Evolutionary conservation across 2,113 vertebrate species (phyloP), one percentile per base, ranked within the genome.

Genomic region (Nanger granti): DNA sequence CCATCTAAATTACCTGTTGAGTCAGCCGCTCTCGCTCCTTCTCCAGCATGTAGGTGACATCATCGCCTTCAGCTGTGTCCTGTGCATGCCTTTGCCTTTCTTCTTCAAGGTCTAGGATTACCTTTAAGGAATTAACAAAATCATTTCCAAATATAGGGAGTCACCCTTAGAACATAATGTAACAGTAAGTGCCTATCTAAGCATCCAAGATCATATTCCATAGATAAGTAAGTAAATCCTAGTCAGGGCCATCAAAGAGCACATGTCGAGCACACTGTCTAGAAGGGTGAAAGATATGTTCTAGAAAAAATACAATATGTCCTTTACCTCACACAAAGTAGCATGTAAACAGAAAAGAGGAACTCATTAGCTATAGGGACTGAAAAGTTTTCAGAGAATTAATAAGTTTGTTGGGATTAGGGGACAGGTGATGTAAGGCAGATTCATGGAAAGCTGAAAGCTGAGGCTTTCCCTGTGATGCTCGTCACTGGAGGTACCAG

Each of bases 11-110:
- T 98, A 99, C 99, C 99, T 99, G 99, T 92, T 99, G 99, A 26
- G 99, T 99, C 97, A 99, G 99, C 17, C 99, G 99, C 98, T 99
- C 99, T 93, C 99, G 97, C 93, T 99, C 99, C 98, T 99, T 99
- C 99, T 99, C 99, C 97, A 99, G 98, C 99, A 99, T 99, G 98
- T 99, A 99, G 34, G 99, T 99, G 98, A 99, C 99, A 92, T 99
- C 99, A 79, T 99, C 99, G 15, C 99, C 99, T 98, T 99, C 99
- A 0, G 99, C 99, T 0, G 99, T 99, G 98, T 99, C 99, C 98
- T 99, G 99, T 2, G 99, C 99, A 47, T 99, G 99, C 97, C 99
- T 98, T 95, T 99, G 99, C 57, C 99, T 98, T 95, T 99, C 99
- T 93, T 99, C 99, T 98, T 99, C 99, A 93, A 99, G 99, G 98